A percentile compares a stretch with the other conserved stretches of the same genome.
Evolutionary conservation across 2,113 vertebrate species (phyloP).

Genomic region (Propithecus coquereli): DNA sequence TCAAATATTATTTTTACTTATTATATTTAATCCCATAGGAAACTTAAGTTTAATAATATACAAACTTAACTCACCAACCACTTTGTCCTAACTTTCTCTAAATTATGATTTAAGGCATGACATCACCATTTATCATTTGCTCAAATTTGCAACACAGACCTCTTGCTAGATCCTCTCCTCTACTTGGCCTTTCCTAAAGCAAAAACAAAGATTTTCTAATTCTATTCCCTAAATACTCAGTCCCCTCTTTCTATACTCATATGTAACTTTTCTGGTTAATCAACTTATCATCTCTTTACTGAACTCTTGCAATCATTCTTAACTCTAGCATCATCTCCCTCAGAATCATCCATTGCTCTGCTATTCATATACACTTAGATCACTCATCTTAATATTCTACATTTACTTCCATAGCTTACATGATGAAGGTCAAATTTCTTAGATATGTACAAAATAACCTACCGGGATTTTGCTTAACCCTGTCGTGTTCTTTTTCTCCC

Average conservation of each 20-base stretch:
- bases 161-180: background rate
- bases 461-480: background rate
- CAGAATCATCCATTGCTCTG: too few relatives aligned
- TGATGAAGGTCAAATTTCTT: background rate
- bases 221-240: background rate
- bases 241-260: fast-evolving
- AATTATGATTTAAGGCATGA: background rate
- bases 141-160: background rate
- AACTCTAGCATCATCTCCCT: background rate
- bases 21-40: background rate
- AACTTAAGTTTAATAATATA: background rate
- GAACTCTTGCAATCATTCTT: background rate
- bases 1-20: background rate
- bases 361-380: fast-evolving
- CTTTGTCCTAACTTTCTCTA: background rate
- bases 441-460: background rate
- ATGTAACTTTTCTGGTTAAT: background rate
- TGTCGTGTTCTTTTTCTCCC: background rate
- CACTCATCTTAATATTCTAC: background rate
- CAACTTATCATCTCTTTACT: background rate
- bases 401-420: background rate
- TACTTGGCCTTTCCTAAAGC: background rate
- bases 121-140: background rate
- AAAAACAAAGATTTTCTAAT: background rate
- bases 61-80: background rate